A percentile compares a stretch with the other conserved stretches of the same genome.
Evolutionary conservation across 1,140 invertebrate species (phyloP).

Genomic region (Drosophila aff.): DNA sequence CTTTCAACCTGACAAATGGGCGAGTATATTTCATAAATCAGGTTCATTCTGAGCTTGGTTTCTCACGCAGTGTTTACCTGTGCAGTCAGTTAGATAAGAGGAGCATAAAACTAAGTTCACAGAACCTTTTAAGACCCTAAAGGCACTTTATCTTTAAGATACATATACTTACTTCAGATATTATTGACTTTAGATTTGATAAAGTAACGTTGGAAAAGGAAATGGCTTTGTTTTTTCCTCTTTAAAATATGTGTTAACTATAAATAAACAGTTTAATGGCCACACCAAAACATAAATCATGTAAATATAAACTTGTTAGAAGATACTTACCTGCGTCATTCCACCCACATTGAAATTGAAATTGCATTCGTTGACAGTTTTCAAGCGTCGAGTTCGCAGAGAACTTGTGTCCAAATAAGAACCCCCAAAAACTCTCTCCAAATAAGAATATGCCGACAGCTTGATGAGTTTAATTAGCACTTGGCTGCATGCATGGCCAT

Average conservation of each 20-base stretch:
- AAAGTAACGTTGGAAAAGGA: background rate
- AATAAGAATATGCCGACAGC: slow-evolving; percentile 27
- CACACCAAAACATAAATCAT: background rate
- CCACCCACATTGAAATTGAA: slow-evolving; percentile 13
- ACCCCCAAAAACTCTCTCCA: slow-evolving; percentile 1
- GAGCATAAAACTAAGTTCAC: background rate
- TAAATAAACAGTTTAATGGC: background rate
- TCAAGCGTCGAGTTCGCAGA: slow-evolving; percentile 1
- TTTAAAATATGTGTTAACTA: background rate
- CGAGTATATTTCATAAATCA: background rate
- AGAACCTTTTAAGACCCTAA: background rate
- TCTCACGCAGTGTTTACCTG: slow-evolving; percentile 14
- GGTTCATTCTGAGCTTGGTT: background rate
- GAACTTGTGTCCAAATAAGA: slow-evolving; percentile 20
- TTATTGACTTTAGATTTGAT: no score
- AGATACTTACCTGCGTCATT: slow-evolving; percentile 4
- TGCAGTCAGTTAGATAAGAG: background rate
- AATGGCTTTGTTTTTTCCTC: background rate
- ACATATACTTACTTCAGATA: background rate
- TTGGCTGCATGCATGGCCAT: slow-evolving; percentile 52
- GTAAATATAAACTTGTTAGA: background rate
- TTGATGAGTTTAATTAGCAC: slow-evolving; percentile 68
- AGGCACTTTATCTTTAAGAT: background rate
- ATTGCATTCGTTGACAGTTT: slow-evolving; percentile 33
- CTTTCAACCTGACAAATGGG: slow-evolving; percentile 8